A percentile compares a stretch with the other conserved stretches of the same genome.
Conservation (phyloP, 2,888 invertebrate species). For the Coecobrya sp. region DNA sequence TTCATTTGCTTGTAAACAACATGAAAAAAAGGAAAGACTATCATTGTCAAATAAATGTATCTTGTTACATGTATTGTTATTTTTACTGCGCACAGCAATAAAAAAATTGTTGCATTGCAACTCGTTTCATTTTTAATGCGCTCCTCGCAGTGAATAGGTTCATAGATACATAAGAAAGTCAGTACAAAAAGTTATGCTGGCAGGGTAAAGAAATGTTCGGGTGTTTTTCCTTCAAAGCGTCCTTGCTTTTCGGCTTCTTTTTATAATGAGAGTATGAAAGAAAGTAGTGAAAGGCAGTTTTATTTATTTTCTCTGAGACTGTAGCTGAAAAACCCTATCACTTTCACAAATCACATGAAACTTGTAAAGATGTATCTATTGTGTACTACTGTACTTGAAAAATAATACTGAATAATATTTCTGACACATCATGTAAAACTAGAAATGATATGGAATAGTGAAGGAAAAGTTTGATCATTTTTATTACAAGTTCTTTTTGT, state of each 20-base stretch:
- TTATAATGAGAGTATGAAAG: constrained; percentile 3
- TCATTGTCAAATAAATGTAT: too few relatives aligned
- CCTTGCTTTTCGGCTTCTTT: constrained; percentile 6
- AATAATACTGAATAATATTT: not conserved
- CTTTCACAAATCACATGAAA: constrained; percentile 8
- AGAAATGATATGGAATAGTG: too few relatives aligned
- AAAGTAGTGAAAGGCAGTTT: constrained; percentile 30
- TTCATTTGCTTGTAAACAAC: not conserved
- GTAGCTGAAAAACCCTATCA: not conserved
- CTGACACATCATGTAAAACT: not conserved
- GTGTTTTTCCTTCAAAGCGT: constrained; percentile 11
- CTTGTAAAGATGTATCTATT: not conserved
- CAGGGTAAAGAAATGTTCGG: not conserved
- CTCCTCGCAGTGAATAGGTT: not conserved
- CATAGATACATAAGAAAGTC: not conserved
- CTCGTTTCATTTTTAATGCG: not conserved
- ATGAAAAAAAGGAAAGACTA: not conserved
- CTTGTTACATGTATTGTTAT: too few relatives aligned
- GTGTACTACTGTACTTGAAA: not conserved
- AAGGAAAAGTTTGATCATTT: not conserved
- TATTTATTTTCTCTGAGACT: not conserved
- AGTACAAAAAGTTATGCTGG: not conserved
- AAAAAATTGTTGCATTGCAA: not conserved
- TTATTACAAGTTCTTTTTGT: constrained; percentile 8
- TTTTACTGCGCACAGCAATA: too few relatives aligned